Conservation (phyloP, 1,140 invertebrate species). For the Tetragnatha versicolor region DNA sequence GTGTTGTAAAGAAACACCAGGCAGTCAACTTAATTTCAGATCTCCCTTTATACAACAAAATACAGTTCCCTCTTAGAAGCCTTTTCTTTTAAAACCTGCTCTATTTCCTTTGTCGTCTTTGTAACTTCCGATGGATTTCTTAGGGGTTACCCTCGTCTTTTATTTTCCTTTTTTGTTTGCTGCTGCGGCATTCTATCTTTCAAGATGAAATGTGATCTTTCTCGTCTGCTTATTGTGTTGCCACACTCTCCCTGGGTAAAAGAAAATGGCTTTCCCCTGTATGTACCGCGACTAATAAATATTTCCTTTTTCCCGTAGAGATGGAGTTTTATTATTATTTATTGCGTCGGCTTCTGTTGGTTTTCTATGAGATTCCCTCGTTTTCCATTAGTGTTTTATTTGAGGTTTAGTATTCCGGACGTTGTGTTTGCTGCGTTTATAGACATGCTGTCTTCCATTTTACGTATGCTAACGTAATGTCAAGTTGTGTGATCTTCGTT, state of each 20-base stretch:
- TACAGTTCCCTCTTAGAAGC: no score
- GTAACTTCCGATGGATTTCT: conserved; percentile 15
- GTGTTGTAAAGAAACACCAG: no score
- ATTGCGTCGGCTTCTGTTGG: conserved; percentile 5
- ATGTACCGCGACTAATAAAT: conserved; percentile 44
- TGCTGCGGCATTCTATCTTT: conserved; percentile 41
- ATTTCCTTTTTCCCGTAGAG: conserved; percentile 35
- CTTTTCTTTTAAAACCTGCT: no score
- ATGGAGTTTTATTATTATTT: conserved; percentile 47
- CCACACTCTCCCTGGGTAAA: conserved; percentile 14
- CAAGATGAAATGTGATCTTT: conserved; percentile 53
- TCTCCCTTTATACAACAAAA: no score
- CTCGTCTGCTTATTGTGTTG: conserved; percentile 40
- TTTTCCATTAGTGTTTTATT: conserved; percentile 14
- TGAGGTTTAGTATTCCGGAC: conserved; percentile 15
- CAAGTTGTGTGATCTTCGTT: neutral
- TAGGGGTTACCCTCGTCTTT: conserved; percentile 2
- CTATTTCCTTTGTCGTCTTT: no score
- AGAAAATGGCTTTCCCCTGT: conserved; percentile 39
- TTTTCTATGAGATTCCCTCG: conserved; percentile 3
- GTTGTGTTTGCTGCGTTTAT: neutral
- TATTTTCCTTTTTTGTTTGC: conserved; percentile 4
- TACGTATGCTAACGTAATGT: neutral
- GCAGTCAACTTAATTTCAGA: no score
- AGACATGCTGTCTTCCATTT: neutral